A percentile compares a stretch with the other conserved stretches of the same genome.
Conservation (phyloP, 2,888 invertebrate species). For the Julus scandinavius region DNA sequence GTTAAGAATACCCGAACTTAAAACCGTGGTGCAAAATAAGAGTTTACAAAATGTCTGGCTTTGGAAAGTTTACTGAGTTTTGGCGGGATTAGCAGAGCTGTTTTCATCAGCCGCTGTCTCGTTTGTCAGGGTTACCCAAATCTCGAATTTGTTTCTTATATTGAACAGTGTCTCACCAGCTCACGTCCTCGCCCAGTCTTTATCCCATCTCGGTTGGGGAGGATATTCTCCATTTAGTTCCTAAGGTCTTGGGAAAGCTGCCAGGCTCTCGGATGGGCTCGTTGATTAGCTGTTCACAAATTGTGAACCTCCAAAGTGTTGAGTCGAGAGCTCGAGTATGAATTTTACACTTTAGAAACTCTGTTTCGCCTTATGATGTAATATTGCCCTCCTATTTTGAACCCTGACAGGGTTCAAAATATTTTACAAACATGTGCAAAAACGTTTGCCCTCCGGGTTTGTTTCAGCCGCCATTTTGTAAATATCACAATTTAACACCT, state of each 20-base stretch:
- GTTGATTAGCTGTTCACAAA: not conserved
- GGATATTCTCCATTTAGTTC: slow-evolving; percentile 2
- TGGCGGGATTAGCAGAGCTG: not conserved
- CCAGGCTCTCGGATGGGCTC: not conserved
- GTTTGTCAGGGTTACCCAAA: not conserved
- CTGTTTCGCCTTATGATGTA: no score
- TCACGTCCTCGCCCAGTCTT: not conserved
- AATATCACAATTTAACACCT: no score
- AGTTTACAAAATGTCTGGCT: not conserved
- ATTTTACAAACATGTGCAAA: no score
- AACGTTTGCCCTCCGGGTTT: no score
- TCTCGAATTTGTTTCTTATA: not conserved
- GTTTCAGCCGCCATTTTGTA: no score
- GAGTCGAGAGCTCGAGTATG: no score
- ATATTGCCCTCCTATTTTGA: no score
- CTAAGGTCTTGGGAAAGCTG: not conserved
- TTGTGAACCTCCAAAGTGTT: not conserved
- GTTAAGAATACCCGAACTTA: no score
- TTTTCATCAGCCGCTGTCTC: not conserved
- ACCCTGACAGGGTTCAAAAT: no score
- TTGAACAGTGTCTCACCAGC: not conserved
- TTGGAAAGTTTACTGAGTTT: not conserved
- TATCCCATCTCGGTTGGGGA: not conserved
- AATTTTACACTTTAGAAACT: no score
- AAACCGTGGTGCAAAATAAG: no score